Percentiles rank a stretch among this genome's conserved stretches.
Evolutionary conservation across 1,140 invertebrate species (phyloP).

Genomic region (Brachionus paranguensis): DNA sequence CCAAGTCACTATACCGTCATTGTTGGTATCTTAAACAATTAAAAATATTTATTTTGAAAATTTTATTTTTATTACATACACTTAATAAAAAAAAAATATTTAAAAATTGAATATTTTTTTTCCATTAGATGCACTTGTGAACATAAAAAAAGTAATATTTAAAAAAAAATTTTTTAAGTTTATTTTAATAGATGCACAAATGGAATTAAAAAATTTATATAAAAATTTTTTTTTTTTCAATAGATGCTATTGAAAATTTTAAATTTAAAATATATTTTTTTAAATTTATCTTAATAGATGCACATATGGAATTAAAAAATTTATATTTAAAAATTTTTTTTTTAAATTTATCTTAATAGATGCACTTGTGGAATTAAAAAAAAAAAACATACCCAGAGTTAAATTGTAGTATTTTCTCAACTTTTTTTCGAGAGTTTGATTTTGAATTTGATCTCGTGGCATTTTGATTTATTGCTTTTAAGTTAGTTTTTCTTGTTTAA

Average conservation of each 20-base stretch:
- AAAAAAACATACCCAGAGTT: constrained; percentile 16
- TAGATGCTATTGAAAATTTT: too few relatives aligned
- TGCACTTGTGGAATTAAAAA: neutral
- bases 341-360: neutral
- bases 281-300: neutral
- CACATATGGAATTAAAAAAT: neutral
- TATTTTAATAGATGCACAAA: too few relatives aligned
- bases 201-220: too few relatives aligned
- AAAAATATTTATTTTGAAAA: neutral
- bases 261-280: too few relatives aligned
- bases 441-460: constrained; percentile 25
- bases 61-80: too few relatives aligned
- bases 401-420: constrained; percentile 31
- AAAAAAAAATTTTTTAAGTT: too few relatives aligned
- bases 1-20: constrained; percentile 40
- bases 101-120: too few relatives aligned
- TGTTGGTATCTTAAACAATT: constrained; percentile 27
- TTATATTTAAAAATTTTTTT: too few relatives aligned
- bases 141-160: too few relatives aligned
- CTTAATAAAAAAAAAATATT: too few relatives aligned
- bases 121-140: too few relatives aligned
- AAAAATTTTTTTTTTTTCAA: too few relatives aligned
- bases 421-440: constrained; percentile 21
- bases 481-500: neutral
- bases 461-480: neutral